A percentile compares a stretch with the other conserved stretches of the same genome.
Conservation (phyloP, 1,140 invertebrate species). For the Microplitis mediator region DNA sequence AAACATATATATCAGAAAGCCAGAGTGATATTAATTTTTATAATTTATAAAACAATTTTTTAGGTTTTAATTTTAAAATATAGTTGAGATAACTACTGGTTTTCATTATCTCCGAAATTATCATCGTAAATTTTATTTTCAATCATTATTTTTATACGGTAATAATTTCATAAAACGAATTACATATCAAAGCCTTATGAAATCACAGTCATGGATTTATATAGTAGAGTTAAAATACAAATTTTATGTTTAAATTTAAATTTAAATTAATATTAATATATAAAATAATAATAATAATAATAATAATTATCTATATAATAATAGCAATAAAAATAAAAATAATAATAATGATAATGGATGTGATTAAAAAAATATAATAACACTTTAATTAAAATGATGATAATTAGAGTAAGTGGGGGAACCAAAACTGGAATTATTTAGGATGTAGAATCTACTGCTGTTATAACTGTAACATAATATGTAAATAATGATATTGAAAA, state of each 20-base stretch:
- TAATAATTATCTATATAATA: too few relatives aligned
- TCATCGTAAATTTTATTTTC: too few relatives aligned
- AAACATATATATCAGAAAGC: too few relatives aligned
- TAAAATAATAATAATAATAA: not conserved
- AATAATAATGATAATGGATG: too few relatives aligned
- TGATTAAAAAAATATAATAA: too few relatives aligned
- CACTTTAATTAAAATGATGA: not conserved
- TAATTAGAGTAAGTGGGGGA: not conserved
- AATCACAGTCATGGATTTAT: constrained; percentile 30
- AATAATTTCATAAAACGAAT: not conserved
- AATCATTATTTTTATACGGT: too few relatives aligned
- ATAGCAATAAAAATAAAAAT: too few relatives aligned
- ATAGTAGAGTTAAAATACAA: constrained; percentile 12
- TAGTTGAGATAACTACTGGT: too few relatives aligned
- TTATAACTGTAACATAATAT: constrained; percentile 14
- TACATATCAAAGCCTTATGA: constrained; percentile 30
- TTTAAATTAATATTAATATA: not conserved
- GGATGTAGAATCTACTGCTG: not conserved
- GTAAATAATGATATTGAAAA: constrained; percentile 1
- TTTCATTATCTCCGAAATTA: too few relatives aligned
- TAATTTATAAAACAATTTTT: too few relatives aligned
- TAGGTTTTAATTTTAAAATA: too few relatives aligned
- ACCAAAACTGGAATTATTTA: not conserved
- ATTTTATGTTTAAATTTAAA: not conserved
- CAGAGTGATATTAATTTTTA: too few relatives aligned